Base-by-base conservation (phyloP, 2,888 invertebrate genomes). In the Deilephila porcellus region DNA sequence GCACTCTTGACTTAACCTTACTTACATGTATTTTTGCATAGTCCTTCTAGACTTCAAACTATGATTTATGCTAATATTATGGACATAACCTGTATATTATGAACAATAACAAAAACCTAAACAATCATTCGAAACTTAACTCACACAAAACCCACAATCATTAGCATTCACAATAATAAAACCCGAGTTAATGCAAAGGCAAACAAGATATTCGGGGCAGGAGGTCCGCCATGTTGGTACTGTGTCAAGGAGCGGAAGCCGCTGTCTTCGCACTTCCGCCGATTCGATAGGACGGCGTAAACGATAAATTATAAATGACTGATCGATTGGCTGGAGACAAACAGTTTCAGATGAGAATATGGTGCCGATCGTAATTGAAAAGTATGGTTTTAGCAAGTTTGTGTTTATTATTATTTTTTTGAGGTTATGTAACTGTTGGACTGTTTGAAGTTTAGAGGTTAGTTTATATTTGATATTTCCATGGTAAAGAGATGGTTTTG, bases 241-340 rank as follows among this genome's bases (percentile, higher is more conserved):
- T 45, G 25, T 52, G 67, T 45, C 67, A 45, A 52, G 20, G 52
- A 17, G 45, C 67, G 67, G 52, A 52, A 25, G 52, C 45, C 52
- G 45, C 3, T 5, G 25, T 67, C 52, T 67, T 17, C 52, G n/a
- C 52, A 67, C 45, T 52, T 67, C 37, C 67, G 25, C 0, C 45
- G 52, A 67, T 67, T 52, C 52, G 25, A 45, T 14, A 25, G 52
- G 45, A 60, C 25, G 37, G 45, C 52, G 52, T 67, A 14, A 67
- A 52, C 67, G 52, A 52, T 67, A 67, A 67, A 67, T 67, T 52
- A 67, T 67, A 67, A 67, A 67, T 67, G 67, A 67, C 45, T 67
- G 67, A 67, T 67, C 67, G 67, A 67, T 67, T 67, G 67, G 67
- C 5, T 25, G 52, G 25, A 11, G 67, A 67, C 67, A 67, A 67